phyloP scores from a whole-genome alignment of 1,140 invertebrate species.

The Bombus pascuorum region DNA sequence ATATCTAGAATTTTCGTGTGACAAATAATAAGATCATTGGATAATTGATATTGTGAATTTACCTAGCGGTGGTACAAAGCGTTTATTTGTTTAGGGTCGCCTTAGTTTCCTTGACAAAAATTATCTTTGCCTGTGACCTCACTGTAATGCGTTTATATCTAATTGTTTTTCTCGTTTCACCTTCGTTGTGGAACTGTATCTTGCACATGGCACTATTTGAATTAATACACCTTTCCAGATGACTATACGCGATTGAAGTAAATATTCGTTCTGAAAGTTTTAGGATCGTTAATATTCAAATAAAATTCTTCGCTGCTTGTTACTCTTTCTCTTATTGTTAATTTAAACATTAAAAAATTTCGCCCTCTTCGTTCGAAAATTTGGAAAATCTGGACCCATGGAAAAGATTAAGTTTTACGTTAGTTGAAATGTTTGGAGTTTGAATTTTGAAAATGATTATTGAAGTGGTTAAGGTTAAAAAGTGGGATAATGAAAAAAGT shows the following conservation, averaged over 20 bases:
- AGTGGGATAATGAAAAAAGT: not conserved
- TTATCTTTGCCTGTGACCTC: conserved; percentile 71
- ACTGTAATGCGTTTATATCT: conserved; percentile 53
- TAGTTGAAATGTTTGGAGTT: not conserved
- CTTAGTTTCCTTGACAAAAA: conserved; percentile 69
- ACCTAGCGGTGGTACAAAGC: conserved; percentile 56
- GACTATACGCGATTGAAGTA: not conserved
- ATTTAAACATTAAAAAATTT: not conserved
- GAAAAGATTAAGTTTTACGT: not conserved
- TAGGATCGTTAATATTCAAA: not conserved
- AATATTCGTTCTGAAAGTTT: not conserved
- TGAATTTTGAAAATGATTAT: not conserved
- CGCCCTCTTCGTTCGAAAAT: not conserved
- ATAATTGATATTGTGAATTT: conserved; percentile 59
- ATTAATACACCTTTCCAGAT: conserved; percentile 5
- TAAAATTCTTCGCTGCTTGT: not conserved
- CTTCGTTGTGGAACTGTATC: conserved; percentile 17
- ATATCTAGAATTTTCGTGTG: conserved; percentile 49
- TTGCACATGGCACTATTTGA: conserved; percentile 21
- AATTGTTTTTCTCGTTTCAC: conserved; percentile 48
- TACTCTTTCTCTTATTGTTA: not conserved
- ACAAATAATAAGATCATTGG: conserved; percentile 56
- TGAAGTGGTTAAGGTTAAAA: not conserved
- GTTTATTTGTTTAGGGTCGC: conserved; percentile 66
- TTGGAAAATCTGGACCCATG: not conserved